A percentile compares a stretch with the other conserved stretches of the same genome.
Conservation (phyloP, 2,113 vertebrate species). For the Nesoenas mayeri region DNA sequence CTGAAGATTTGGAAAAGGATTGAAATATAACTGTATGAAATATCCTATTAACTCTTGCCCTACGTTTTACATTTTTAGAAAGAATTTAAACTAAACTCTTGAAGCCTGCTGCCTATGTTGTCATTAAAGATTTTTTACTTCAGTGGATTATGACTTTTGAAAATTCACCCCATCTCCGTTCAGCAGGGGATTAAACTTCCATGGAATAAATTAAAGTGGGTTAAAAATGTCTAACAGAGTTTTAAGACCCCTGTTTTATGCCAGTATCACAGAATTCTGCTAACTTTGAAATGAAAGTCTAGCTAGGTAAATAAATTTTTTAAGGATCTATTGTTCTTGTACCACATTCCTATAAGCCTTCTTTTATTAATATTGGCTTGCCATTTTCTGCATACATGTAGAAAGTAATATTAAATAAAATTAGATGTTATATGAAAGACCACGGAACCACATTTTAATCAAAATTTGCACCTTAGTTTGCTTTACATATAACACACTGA, state of each 20-base stretch:
- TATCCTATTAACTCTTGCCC: constrained; percentile 76
- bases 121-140: constrained; percentile 77
- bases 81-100: constrained; percentile 75
- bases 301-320: constrained; percentile 77
- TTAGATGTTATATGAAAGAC: constrained; percentile 72
- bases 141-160: constrained; percentile 72
- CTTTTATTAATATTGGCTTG: constrained; percentile 79
- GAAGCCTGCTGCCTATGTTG: constrained; percentile 70
- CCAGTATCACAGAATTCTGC: constrained; percentile 54
- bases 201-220: constrained; percentile 77
- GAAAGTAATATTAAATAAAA: constrained; percentile 76
- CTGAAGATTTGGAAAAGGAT: constrained; percentile 65
- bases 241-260: constrained; percentile 72
- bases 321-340: constrained; percentile 64
- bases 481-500: constrained; percentile 38
- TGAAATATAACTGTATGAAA: constrained; percentile 70
- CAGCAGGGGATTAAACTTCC: constrained; percentile 73
- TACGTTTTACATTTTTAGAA: constrained; percentile 72
- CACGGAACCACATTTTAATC: constrained; percentile 74
- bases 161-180: constrained; percentile 68
- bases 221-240: constrained; percentile 76
- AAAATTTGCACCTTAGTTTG: constrained; percentile 60
- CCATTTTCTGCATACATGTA: constrained; percentile 68
- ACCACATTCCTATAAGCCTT: constrained; percentile 65
- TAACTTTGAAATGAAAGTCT: constrained; percentile 78